A percentile compares a stretch with the other conserved stretches of the same genome.
Conservation (phyloP, 2,113 vertebrate species). For the Scophthalmus maximus region DNA sequence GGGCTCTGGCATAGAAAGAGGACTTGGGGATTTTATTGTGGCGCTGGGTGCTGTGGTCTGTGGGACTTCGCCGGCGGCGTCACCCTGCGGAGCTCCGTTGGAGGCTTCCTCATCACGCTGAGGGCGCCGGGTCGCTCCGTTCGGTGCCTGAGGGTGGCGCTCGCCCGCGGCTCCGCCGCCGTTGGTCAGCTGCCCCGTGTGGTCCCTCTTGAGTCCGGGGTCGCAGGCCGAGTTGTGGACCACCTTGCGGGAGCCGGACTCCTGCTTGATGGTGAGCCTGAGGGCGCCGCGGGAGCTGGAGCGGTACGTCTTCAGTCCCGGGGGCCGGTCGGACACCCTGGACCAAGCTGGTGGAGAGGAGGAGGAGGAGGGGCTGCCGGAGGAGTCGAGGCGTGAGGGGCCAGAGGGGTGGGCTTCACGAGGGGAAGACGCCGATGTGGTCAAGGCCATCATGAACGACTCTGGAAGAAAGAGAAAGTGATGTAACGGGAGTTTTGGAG, state of each 20-base stretch:
- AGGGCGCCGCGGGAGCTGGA: conserved; percentile 83
- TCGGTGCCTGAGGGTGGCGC: conserved; percentile 37
- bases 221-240: conserved; percentile 82
- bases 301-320: conserved; percentile 83
- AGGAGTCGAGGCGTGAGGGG: conserved; percentile 24
- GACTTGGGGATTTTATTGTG: conserved; percentile 47
- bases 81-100: conserved; percentile 41
- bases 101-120: conserved; percentile 22
- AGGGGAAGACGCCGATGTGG: conserved; percentile 63
- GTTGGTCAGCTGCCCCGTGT: conserved; percentile 76
- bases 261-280: conserved; percentile 86
- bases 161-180: conserved; percentile 56
- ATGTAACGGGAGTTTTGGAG: not conserved
- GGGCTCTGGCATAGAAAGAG: conserved; percentile 43
- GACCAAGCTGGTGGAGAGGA: conserved; percentile 79
- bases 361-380: conserved; percentile 75
- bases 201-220: conserved; percentile 71
- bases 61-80: conserved; percentile 26
- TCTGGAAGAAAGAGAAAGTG: conserved; percentile 69
- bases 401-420: conserved; percentile 25
- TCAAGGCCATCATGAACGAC: conserved; percentile 74
- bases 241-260: conserved; percentile 84
- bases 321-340: conserved; percentile 79
- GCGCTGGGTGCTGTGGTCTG: conserved; percentile 10
- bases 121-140: conserved; percentile 25